A percentile compares a stretch with the other conserved stretches of the same genome.
These are phyloP conservation scores for Osmoderma eremita DNA, from an alignment of 2,888 invertebrate species.

Conservation along the genomic window DNA sequence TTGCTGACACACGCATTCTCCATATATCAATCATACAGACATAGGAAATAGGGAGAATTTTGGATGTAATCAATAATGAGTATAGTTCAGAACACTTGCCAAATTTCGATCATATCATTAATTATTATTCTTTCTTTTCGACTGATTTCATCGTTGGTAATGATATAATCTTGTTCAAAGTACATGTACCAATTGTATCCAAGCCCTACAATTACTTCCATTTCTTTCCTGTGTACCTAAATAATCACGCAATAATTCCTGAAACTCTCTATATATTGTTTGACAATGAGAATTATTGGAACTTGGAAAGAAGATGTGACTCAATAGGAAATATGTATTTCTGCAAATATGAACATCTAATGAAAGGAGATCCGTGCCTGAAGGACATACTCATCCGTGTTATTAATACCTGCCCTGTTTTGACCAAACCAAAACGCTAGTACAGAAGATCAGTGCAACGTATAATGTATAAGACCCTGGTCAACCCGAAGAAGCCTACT, in stretches of 20 bases:
- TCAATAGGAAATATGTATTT: constrained; percentile 7
- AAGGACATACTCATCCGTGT: not conserved
- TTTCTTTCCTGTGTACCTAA: constrained; percentile 18
- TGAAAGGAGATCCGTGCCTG: constrained; percentile 17
- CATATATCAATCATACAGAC: constrained; percentile 30
- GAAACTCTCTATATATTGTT: constrained; percentile 33
- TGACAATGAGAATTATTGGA: constrained; percentile 30
- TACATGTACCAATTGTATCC: constrained; percentile 32
- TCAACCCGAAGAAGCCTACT: constrained; percentile 7
- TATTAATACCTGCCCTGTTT: constrained; percentile 10
- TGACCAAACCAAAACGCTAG: not conserved
- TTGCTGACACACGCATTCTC: constrained; percentile 11
- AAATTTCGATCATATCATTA: not conserved
- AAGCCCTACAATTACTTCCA: constrained; percentile 24
- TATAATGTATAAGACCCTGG: constrained; percentile 15
- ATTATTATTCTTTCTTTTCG: constrained; percentile 26
- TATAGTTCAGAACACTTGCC: not conserved
- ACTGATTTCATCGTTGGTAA: not conserved
- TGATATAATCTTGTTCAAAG: constrained; percentile 27
- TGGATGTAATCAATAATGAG: constrained; percentile 16
- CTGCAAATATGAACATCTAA: not conserved
- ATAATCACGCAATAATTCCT: constrained; percentile 29
- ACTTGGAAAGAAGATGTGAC: constrained; percentile 4
- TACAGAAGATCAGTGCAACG: constrained; percentile 10
- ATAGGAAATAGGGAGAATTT: constrained; percentile 6